Evolutionary conservation across 2,888 invertebrate species (phyloP), one percentile per base, ranked within the genome.

Genomic region (Aproaerema taeniolella): DNA sequence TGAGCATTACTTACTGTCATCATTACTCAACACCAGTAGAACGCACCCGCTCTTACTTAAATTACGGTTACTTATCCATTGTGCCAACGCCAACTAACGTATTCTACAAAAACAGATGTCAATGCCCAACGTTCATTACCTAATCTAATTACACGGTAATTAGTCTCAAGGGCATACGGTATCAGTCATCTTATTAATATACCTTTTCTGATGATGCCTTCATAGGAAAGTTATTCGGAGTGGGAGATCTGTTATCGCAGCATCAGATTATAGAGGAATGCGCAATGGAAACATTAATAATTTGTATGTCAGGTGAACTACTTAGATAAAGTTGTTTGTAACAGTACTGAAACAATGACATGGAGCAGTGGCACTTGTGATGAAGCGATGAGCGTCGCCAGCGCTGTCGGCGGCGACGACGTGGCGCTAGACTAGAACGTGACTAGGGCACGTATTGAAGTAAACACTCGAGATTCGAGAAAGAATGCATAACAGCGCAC

Each of bases 231-330:
- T 51, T 65, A 75, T 74, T 69, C 56, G 42, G 51, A 55, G 53
- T 59, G 55, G 55, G 54, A 57, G 56, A 55, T 50, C 55, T 51
- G 53, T 70, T 73, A 74, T 77, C 74, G 55, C 61, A 63, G 60
- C 66, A 64, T 61, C 58, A 76, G 78, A 77, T 78, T 74, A 70
- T 58, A 44, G 55, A 69, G 68, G 81, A 77, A 83, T 80, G 75
- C 61, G 67, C 57, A 73, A 63, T 61, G 73, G 71, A 79, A 82
- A 82, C 73, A 79, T 45, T 52, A 58, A 20, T 64, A 74, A 77
- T 77, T 81, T 74, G 70, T 72, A 67, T 69, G 71, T 74, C 72
- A 75, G 75, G 68, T 76, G 71, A 75, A 76, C 73, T 71, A 75
- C 66, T 66, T 68, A 59, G 55, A 53, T 47, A 49, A 41, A 58